A percentile compares a stretch with the other conserved stretches of the same genome.
Conservation (phyloP, 2,888 invertebrate genomes). For the Gryllus longicercus region DNA sequence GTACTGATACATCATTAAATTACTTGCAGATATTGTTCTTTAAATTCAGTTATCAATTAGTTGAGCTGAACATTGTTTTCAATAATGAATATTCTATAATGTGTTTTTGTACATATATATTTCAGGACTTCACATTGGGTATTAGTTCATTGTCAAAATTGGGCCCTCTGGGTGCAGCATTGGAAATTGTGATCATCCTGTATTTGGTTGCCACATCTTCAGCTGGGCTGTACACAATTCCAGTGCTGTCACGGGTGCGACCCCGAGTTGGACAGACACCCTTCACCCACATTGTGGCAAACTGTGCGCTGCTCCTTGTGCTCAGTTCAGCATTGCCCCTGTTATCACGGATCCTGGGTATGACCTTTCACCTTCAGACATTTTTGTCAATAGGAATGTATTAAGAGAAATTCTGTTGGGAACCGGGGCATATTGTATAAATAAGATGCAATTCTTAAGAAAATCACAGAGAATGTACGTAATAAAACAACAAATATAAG, state of each 20-base stretch:
- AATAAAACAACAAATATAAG: too few relatives aligned
- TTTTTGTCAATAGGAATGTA: not conserved
- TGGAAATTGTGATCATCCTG: slow-evolving; percentile 89
- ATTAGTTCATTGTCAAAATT: slow-evolving; percentile 89
- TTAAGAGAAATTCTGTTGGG: not conserved
- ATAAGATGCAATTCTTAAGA: too few relatives aligned
- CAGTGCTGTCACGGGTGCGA: slow-evolving; percentile 66
- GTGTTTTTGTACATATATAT: slow-evolving; percentile 36
- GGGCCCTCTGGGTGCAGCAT: slow-evolving; percentile 84
- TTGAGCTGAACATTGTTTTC: too few relatives aligned
- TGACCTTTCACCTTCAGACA: slow-evolving; percentile 32
- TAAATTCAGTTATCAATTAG: too few relatives aligned
- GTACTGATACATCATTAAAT: slow-evolving; percentile 39
- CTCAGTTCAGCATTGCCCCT: slow-evolving; percentile 95
- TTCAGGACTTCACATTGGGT: slow-evolving; percentile 86
- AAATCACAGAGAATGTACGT: too few relatives aligned
- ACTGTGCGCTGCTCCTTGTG: slow-evolving; percentile 85
- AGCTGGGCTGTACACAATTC: slow-evolving; percentile 88
- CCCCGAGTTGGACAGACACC: slow-evolving; percentile 81
- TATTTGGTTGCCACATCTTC: slow-evolving; percentile 91
- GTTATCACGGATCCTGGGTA: slow-evolving; percentile 90
- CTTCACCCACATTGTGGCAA: slow-evolving; percentile 85
- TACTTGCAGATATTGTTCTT: too few relatives aligned
- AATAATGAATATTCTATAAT: too few relatives aligned
- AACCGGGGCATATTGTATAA: too few relatives aligned